Evolutionary conservation across 2,888 invertebrate species (phyloP), one percentile per base, ranked within the genome.

Genomic region (Andrena marginata): DNA sequence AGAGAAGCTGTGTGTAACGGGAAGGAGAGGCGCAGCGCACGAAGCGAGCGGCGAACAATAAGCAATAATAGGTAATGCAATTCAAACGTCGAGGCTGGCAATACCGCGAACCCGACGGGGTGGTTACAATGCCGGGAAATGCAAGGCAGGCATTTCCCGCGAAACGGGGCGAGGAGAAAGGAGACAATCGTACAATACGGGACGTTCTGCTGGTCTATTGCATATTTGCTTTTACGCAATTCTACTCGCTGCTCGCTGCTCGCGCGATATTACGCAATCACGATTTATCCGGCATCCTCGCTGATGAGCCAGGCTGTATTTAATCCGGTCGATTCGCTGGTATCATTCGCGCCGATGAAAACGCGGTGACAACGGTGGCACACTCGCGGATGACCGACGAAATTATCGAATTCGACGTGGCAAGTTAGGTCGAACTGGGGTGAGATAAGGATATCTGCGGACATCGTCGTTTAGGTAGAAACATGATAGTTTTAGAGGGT

Each of bases 51-150:
- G 69, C 83, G 92, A 92, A 93, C 93, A 93, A 93, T 93, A 93
- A 93, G 93, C 92, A 93, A 92, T 92, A 91, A 92, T 93, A 92
- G 92, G 91, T 93, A 93, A 93, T 93, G 91, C 92, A 92, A 93
- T 93, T 93, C 92, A 92, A 93, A 92, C 90, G 91, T 89, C 86
- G 90, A 90, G 90, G 90, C 91, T 91, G 92, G 92, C 93, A 92
- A 92, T 92, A 92, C 90, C 87, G 85, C 89, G 90, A 89, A 89
- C 87, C 85, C 85, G 85, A 87, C 88, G 84, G 89, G 89, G 82
- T 86, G 89, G 89, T 88, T 88, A 91, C 91, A 92, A 92, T 92
- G 87, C 88, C 89, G 90, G 90, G 89, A 93, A 93, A 92, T 92
- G 92, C 92, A 91, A 91, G 91, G 88, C 91, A 90, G 89, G 92